Evolutionary conservation across 30 jellyfish, hydroid and myxozoan genomes (phyloP).

Genomic region (Pseudorhiza aurosa): DNA sequence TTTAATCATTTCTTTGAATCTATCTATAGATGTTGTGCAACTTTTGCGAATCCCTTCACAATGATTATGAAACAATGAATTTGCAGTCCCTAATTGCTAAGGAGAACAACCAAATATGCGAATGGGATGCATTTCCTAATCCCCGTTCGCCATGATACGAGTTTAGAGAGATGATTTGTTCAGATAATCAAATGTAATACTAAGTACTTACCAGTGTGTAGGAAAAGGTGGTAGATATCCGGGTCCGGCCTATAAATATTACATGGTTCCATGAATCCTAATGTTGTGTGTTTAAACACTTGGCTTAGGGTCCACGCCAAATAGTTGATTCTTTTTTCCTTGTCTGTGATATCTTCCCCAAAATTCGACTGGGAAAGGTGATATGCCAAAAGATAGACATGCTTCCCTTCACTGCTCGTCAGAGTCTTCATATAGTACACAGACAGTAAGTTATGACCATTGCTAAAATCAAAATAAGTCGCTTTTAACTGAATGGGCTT

Average conservation of each 20-base stretch:
- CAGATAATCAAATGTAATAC: no score
- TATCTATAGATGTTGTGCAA: no score
- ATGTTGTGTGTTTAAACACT: conserved; percentile 36
- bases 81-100: no score
- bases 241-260: conserved; percentile 40
- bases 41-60: no score
- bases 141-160: no score
- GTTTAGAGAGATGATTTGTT: no score
- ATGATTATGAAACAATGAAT: no score
- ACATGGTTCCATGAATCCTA: conserved; percentile 48
- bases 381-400: conserved; percentile 49
- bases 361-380: conserved; percentile 67
- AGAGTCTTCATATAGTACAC: conserved; percentile 64
- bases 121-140: no score
- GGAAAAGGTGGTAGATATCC: conserved; percentile 60
- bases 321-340: conserved; percentile 38
- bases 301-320: conserved; percentile 68
- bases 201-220: conserved; percentile 56
- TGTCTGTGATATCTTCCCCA: conserved; percentile 68
- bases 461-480: conserved; percentile 18
- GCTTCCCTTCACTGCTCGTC: conserved; percentile 17
- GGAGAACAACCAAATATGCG: no score
- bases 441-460: conserved; percentile 68
- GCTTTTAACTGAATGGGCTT: no score
- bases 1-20: no score